Conservation (phyloP, 2,797 vertebrate genomes). For the Acrossocheilus wenchowensis region DNA sequence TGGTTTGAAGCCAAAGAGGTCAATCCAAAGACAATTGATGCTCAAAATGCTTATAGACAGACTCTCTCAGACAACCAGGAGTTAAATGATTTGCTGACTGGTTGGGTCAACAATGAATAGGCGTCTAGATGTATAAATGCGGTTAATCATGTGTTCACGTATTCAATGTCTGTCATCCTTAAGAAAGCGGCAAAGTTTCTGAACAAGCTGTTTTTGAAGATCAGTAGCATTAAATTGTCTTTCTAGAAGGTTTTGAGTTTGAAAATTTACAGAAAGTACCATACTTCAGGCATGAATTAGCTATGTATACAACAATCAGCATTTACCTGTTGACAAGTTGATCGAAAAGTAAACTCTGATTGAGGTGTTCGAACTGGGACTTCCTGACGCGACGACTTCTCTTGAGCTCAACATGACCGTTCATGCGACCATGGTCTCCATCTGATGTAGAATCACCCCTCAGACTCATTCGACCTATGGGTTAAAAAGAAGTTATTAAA, state of each 20-base stretch:
- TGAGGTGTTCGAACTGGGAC: conserved; percentile 96
- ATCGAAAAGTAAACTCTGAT: conserved; percentile 98
- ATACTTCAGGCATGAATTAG: not conserved
- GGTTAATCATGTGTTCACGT: not conserved
- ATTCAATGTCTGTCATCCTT: not conserved
- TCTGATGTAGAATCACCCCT: conserved; percentile 88
- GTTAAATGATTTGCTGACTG: not conserved
- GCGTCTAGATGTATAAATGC: not conserved
- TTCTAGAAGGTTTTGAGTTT: not conserved
- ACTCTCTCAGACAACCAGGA: not conserved
- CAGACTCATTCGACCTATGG: conserved; percentile 88
- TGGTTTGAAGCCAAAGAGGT: not conserved
- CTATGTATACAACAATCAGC: not conserved
- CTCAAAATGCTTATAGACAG: not conserved
- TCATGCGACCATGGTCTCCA: conserved; percentile 92
- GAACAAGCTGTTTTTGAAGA: not conserved
- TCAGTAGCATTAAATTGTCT: not conserved
- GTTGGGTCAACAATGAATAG: not conserved
- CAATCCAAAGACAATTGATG: not conserved
- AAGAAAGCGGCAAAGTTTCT: not conserved
- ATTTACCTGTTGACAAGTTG: conserved; percentile 98
- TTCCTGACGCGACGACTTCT: conserved; percentile 95
- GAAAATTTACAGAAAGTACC: not conserved
- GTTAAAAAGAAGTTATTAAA: conserved; percentile 41
- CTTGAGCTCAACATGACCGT: conserved; percentile 94